Percentiles rank a stretch among this genome's conserved stretches.
phyloP scores from a whole-genome alignment of 1,140 invertebrate species.

The Hirudo medicinalis region DNA sequence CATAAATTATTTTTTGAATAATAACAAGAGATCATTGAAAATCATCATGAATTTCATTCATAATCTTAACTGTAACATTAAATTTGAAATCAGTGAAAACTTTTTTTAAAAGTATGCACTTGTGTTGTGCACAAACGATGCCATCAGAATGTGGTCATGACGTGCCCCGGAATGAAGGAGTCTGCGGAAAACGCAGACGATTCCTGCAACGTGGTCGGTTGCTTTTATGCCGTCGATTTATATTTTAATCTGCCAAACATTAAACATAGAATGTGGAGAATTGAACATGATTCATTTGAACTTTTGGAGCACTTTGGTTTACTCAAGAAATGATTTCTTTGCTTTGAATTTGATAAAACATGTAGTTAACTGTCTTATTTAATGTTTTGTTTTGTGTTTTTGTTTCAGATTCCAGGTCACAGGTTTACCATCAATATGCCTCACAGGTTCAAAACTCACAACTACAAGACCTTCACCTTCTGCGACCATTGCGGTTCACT shows the following conservation, averaged over 20 bases:
- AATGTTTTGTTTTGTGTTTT: not conserved
- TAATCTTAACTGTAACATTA: not conserved
- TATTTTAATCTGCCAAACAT: not conserved
- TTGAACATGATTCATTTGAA: too few relatives aligned
- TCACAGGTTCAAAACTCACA: constrained; percentile 73
- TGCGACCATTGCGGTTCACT: constrained; percentile 79
- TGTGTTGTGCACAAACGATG: constrained; percentile 94
- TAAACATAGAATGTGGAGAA: too few relatives aligned
- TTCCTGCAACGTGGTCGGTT: not conserved
- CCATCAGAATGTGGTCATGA: constrained; percentile 61
- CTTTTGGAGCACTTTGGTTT: not conserved
- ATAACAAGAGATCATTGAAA: not conserved
- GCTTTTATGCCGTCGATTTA: not conserved
- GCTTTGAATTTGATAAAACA: too few relatives aligned
- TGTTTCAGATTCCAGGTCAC: constrained; percentile 34
- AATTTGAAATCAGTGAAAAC: not conserved
- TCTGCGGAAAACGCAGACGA: constrained; percentile 22
- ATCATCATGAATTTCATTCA: not conserved
- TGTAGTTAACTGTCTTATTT: too few relatives aligned
- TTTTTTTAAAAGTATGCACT: constrained; percentile 57
- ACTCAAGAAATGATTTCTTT: too few relatives aligned
- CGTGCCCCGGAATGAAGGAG: constrained; percentile 71
- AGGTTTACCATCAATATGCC: constrained; percentile 96
- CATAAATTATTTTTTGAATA: not conserved
- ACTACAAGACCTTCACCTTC: constrained; percentile 85